Percentiles rank a stretch among this genome's conserved stretches.
Evolutionary conservation across 1,140 invertebrate genomes (phyloP).

Genomic region (Aricia agestis): DNA sequence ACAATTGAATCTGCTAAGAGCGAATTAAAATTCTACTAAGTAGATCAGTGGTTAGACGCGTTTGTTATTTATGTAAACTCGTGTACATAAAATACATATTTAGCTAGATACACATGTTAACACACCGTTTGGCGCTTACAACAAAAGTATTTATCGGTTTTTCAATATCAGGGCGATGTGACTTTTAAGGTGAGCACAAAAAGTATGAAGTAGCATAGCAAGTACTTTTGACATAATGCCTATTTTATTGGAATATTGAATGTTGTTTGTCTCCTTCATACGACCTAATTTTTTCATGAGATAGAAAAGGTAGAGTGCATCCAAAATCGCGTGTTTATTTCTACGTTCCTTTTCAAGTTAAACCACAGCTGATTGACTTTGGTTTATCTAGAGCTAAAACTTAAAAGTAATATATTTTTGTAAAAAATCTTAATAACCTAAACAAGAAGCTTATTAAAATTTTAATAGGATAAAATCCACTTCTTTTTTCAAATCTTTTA

Average conservation of each 20-base stretch:
- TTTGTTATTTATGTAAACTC: conserved; percentile 50
- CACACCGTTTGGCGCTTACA: neutral
- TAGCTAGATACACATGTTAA: conserved; percentile 28
- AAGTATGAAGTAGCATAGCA: neutral
- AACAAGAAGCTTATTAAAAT: too few relatives aligned
- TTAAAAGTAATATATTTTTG: too few relatives aligned
- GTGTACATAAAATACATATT: conserved; percentile 34
- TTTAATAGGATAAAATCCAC: too few relatives aligned
- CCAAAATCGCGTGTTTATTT: neutral
- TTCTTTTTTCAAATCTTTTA: too few relatives aligned
- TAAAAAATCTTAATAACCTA: too few relatives aligned
- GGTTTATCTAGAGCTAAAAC: neutral
- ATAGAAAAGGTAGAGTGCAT: neutral
- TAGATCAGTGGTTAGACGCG: conserved; percentile 56
- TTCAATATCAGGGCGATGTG: neutral
- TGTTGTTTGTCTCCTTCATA: neutral
- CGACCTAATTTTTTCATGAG: neutral
- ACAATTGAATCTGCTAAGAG: conserved; percentile 56
- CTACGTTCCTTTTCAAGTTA: neutral
- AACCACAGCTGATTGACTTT: neutral
- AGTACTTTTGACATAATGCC: neutral
- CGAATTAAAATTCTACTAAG: conserved; percentile 53
- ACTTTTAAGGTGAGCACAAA: neutral
- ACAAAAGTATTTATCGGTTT: neutral
- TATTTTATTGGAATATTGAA: neutral